Base-by-base conservation (phyloP, 2,113 vertebrate genomes). In the Proterorhinus semilunaris region DNA sequence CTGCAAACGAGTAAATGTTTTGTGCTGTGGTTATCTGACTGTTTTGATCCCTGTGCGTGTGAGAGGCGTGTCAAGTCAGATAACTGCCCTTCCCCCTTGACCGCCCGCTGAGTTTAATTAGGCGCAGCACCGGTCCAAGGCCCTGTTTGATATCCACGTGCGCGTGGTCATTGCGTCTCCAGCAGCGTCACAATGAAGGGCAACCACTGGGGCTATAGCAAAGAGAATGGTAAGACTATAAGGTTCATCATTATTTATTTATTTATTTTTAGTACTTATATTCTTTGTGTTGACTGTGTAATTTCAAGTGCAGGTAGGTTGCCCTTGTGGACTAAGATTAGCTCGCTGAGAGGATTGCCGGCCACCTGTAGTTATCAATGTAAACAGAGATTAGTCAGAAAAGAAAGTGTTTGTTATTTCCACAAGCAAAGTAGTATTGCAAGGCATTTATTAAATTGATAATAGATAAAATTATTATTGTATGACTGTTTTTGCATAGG, bases 191-290 rank as follows among this genome's bases (percentile, higher is more conserved):
- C 59, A 43, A 98, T 99, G 97, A 95, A 94, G 15, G 94, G 94
- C 51, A 90, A 94, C 62, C 91, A 79, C 76, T 99, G 96, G 97
- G 96, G 96, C 79, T 99, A 99, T 69, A 95, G 95, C 71, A 93
- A 93, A 79, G 91, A 95, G 78, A 93, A 98, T 85, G 97, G 97
- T 99, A 94, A 94, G 94, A 62, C 27, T 10, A 15, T 4, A 12
- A 6, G 2, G 21, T 21, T 21, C 2, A 21, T 21, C 69, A n/a
- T n/a, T n/a, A n/a, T n/a, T n/a, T n/a, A n/a, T n/a, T n/a, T n/a
- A n/a, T 75, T 16, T 17, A 51, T 10, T 0, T 45, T 44, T 1
- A n/a, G n/a, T 12, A 17, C 50, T 46, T n/a, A 17, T 12, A 0
- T 11, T 17, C 11, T 48, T 10, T 46, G 5, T 45, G 8, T 63